Evolutionary conservation across 2,113 vertebrate genomes (phyloP).

Genomic region (Holacanthus passer): DNA sequence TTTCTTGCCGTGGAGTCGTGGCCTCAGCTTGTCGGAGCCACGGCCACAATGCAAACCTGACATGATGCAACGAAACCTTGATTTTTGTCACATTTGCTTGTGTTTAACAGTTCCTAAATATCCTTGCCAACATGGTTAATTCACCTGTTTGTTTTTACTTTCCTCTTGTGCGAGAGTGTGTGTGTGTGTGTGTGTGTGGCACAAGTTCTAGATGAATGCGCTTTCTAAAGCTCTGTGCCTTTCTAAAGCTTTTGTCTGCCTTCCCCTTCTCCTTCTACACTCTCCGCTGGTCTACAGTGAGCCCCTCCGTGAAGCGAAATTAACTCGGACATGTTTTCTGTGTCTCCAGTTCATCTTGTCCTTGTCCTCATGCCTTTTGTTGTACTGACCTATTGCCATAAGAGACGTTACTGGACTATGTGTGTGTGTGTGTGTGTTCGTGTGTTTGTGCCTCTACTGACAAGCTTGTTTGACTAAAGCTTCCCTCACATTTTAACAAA

Average conservation of each 20-base stretch:
- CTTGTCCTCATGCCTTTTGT: slow-evolving; percentile 46
- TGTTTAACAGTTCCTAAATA: slow-evolving; percentile 31
- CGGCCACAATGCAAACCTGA: slow-evolving; percentile 17
- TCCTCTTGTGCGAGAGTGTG: slow-evolving; percentile 32
- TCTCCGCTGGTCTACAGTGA: slow-evolving; percentile 15
- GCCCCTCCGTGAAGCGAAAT: slow-evolving; percentile 33
- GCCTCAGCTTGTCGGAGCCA: slow-evolving; percentile 34
- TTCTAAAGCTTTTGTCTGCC: slow-evolving; percentile 78
- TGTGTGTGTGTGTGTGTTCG: slow-evolving; percentile 8
- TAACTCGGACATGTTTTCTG: slow-evolving; percentile 35
- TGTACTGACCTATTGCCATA: slow-evolving; percentile 65
- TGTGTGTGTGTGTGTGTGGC: slow-evolving; percentile 46
- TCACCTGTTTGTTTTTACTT: slow-evolving; percentile 52
- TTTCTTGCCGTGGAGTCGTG: slow-evolving; percentile 21
- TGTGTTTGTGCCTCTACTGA: slow-evolving; percentile 39
- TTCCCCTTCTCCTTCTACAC: slow-evolving; percentile 48
- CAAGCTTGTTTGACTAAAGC: slow-evolving; percentile 12
- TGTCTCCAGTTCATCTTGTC: slow-evolving; percentile 44
- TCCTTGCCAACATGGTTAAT: slow-evolving; percentile 65
- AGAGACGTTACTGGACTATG: slow-evolving; percentile 48
- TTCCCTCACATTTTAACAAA: slow-evolving; percentile 9
- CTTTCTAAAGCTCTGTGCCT: slow-evolving; percentile 85
- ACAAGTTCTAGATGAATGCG: slow-evolving; percentile 61
- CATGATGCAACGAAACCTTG: slow-evolving; percentile 32
- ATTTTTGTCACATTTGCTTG: slow-evolving; percentile 37